Conservation (phyloP, 2,888 invertebrate species). For the Cryptocephalus primarius region DNA sequence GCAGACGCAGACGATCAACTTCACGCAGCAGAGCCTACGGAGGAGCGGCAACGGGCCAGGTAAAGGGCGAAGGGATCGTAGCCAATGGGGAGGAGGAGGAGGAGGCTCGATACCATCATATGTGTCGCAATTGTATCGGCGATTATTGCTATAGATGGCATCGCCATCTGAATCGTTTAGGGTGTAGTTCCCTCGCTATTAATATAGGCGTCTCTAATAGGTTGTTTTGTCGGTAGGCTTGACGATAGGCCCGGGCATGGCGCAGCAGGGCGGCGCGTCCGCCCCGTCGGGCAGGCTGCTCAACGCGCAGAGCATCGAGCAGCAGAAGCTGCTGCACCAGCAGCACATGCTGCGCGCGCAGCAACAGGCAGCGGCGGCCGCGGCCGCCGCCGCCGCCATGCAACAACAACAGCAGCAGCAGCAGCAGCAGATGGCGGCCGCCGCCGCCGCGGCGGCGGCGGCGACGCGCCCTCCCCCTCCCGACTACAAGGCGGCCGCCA, state of each 20-base stretch:
- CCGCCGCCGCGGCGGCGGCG: conserved; percentile 43
- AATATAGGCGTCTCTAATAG: no score
- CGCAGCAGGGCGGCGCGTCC: conserved; percentile 25
- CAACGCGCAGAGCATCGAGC: conserved; percentile 5
- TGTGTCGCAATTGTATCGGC: no score
- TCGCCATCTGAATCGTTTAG: no score
- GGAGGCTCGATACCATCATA: no score
- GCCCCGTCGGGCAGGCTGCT: conserved; percentile 12
- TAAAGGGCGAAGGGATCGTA: no score
- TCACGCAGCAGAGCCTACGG: conserved; percentile 60
- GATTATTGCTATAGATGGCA: no score
- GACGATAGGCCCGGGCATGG: conserved; percentile 20
- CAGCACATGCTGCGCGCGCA: conserved; percentile 46
- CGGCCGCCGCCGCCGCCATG: conserved; percentile 39
- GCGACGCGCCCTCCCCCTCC: conserved; percentile 62
- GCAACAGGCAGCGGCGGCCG: conserved; percentile 18
- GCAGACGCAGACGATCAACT: conserved; percentile 78
- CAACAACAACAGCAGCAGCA: conserved; percentile 45
- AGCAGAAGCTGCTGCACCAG: not conserved
- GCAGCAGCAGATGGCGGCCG: conserved; percentile 36
- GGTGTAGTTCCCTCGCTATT: no score
- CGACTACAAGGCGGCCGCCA: conserved; percentile 66
- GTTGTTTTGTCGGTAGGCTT: no score
- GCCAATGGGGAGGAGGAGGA: no score
- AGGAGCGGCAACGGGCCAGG: conserved; percentile 34